phyloP scores from a whole-genome alignment of 2,797 vertebrate genomes.

The Carduelis carduelis region DNA sequence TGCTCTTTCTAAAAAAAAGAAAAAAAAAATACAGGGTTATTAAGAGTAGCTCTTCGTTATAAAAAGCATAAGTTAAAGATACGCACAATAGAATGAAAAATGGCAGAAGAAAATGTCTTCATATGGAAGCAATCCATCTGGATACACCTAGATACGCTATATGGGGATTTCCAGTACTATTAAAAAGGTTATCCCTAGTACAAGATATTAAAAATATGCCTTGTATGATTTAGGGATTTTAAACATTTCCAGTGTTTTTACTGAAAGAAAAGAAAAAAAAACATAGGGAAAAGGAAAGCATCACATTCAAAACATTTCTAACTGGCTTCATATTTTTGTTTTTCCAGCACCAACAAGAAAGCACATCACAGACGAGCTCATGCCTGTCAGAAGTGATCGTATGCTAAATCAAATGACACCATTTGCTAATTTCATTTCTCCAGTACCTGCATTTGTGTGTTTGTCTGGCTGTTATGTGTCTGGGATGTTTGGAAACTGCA shows the following conservation, averaged over 20 bases:
- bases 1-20: conserved; percentile 47
- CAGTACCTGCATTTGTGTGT: neutral
- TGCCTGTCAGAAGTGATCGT: conserved; percentile 24
- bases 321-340: neutral
- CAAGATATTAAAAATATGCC: conserved; percentile 69
- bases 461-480: neutral
- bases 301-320: neutral
- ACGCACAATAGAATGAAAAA: conserved; percentile 40
- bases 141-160: conserved; percentile 53
- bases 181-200: conserved; percentile 64
- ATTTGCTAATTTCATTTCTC: conserved; percentile 37
- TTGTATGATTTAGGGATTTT: conserved; percentile 47
- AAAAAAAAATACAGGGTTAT: conserved; percentile 63
- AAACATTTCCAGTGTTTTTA: conserved; percentile 25
- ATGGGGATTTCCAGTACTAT: conserved; percentile 62
- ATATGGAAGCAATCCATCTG: conserved; percentile 72
- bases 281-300: neutral
- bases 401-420: neutral
- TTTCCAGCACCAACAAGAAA: neutral
- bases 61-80: conserved; percentile 54
- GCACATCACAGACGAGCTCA: neutral
- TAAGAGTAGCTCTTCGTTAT: conserved; percentile 65
- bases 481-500: neutral
- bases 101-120: conserved; percentile 58
- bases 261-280: neutral